phyloP scores from a whole-genome alignment of 2,888 invertebrate genomes.

The Stenichneumon culpator region DNA sequence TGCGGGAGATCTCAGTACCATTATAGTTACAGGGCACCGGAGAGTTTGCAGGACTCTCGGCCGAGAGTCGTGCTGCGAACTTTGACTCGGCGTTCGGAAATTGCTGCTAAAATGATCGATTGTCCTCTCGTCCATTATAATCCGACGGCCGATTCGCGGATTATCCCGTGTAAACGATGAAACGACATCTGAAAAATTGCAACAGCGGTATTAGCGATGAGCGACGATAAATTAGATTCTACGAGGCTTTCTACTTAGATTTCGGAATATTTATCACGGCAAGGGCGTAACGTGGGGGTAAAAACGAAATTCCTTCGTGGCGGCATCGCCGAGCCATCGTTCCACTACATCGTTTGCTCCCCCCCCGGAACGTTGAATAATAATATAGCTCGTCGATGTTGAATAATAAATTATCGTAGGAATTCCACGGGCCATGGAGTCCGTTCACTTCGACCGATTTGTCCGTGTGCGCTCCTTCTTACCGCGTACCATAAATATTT shows the following conservation, averaged over 20 bases:
- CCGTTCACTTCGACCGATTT: conserved; percentile 49
- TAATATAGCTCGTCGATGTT: conserved; percentile 63
- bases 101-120: conserved; percentile 34
- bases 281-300: background rate
- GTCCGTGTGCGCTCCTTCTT: conserved; percentile 19
- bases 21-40: conserved; percentile 1
- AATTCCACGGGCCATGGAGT: conserved; percentile 60
- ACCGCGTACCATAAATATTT: conserved; percentile 44
- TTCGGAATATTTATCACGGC: conserved; percentile 16
- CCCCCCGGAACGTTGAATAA: conserved; percentile 64
- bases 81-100: conserved; percentile 22
- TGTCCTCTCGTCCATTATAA: conserved; percentile 16
- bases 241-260: conserved; percentile 1
- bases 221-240: background rate
- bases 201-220: conserved; percentile 10
- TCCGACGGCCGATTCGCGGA: conserved; percentile 10
- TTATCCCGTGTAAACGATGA: conserved; percentile 15
- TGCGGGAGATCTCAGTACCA: background rate
- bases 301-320: conserved; percentile 49
- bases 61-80: conserved; percentile 37
- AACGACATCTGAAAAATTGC: conserved; percentile 22
- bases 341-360: conserved; percentile 15
- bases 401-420: conserved; percentile 69
- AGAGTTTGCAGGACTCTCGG: conserved; percentile 14
- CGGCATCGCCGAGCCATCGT: conserved; percentile 49